Evolutionary conservation across 1,140 invertebrate genomes (phyloP).

Genomic region (Callitettix versicolor): DNA sequence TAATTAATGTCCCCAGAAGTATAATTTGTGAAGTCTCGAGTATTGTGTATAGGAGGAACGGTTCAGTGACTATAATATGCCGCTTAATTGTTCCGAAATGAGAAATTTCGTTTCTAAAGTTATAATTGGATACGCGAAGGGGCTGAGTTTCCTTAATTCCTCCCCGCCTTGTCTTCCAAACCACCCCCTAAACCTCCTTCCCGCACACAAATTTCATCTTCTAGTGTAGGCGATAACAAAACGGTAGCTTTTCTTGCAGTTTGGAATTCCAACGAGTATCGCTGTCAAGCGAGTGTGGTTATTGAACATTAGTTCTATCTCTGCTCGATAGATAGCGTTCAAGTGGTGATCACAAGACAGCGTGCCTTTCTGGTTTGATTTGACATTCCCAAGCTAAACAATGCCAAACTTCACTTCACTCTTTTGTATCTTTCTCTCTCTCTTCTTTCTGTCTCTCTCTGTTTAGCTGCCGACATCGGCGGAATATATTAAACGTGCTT

Average conservation of each 20-base stretch:
- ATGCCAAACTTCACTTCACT: too few relatives aligned
- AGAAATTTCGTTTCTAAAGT: conserved; percentile 27
- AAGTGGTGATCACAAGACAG: too few relatives aligned
- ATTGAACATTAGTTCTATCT: too few relatives aligned
- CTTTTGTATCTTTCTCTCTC: too few relatives aligned
- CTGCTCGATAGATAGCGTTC: too few relatives aligned
- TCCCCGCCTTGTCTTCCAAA: conserved; percentile 2
- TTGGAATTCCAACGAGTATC: neutral
- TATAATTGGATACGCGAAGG: conserved; percentile 24
- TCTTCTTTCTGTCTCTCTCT: too few relatives aligned
- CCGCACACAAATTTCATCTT: conserved; percentile 7
- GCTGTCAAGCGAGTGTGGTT: too few relatives aligned
- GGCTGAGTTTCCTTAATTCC: conserved; percentile 17
- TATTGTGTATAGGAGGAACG: conserved; percentile 14
- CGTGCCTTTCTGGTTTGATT: too few relatives aligned
- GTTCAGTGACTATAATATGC: conserved; percentile 21
- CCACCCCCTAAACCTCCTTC: neutral
- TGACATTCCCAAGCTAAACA: too few relatives aligned
- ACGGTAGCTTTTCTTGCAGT: conserved; percentile 7
- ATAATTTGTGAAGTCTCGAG: conserved; percentile 17
- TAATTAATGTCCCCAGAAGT: conserved; percentile 18
- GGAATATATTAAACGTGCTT: too few relatives aligned
- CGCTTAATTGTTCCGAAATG: conserved; percentile 25
- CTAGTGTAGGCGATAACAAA: conserved; percentile 9
- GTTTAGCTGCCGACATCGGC: too few relatives aligned